Conservation (phyloP, 2,888 invertebrate species). For the Seira musarum region DNA sequence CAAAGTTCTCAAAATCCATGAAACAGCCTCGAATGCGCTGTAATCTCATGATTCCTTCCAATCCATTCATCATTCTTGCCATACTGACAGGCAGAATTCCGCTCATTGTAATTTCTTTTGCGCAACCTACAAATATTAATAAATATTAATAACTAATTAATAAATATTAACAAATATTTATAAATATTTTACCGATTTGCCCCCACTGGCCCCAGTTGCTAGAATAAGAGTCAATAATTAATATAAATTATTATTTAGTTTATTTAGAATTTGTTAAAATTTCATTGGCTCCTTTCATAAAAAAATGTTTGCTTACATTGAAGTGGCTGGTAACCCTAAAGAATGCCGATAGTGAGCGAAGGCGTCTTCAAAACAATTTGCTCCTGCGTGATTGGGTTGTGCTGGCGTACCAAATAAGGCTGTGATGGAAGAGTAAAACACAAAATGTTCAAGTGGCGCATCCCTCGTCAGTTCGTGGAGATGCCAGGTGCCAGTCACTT, state of each 20-base stretch:
- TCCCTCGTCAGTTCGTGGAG: slow-evolving; percentile 39
- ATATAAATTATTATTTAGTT: too few relatives aligned
- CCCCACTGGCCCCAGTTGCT: slow-evolving; percentile 64
- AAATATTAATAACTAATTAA: too few relatives aligned
- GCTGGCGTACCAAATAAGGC: slow-evolving; percentile 28
- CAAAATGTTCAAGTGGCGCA: slow-evolving; percentile 36
- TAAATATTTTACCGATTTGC: too few relatives aligned
- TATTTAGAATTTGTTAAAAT: too few relatives aligned
- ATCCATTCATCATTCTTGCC: slow-evolving; percentile 12
- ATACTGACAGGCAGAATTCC: slow-evolving; percentile 41
- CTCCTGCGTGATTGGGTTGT: slow-evolving; percentile 46
- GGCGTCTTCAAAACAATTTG: slow-evolving; percentile 47
- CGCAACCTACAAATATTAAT: too few relatives aligned
- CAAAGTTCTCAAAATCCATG: slow-evolving; percentile 14
- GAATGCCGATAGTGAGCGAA: slow-evolving; percentile 40
- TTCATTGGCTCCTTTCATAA: too few relatives aligned
- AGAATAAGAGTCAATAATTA: too few relatives aligned
- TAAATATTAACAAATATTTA: too few relatives aligned
- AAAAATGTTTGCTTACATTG: too few relatives aligned
- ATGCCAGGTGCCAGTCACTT: slow-evolving; percentile 42
- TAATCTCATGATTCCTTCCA: slow-evolving; percentile 29
- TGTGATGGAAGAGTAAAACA: slow-evolving; percentile 34
- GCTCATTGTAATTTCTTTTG: slow-evolving; percentile 31
- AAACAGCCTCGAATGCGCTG: slow-evolving; percentile 17
- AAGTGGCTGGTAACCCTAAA: slow-evolving; percentile 39